Base-by-base conservation (phyloP, 2,888 invertebrate genomes). In the Ligdia adustata region DNA sequence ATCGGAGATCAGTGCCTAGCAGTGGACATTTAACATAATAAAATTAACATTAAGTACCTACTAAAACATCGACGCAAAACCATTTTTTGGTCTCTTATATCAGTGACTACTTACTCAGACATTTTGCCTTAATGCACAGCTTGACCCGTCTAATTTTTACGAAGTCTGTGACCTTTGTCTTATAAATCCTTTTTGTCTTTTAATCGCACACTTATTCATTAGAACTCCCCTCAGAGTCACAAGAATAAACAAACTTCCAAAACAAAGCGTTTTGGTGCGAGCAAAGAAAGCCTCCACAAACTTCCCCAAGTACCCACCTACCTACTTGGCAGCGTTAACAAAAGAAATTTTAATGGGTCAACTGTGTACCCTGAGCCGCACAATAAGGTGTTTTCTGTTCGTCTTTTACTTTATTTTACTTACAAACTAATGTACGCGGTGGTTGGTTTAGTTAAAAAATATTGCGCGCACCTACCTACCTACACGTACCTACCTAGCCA, bases 121-220 rank as follows among this genome's bases (percentile, higher is more conserved):
- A 18, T 1, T 18, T 1, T 6, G n/a, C 22, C 22, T 7, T n/a
- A 2, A 6, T 7, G 7, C 4, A 7, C 22, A 22, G 4, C n/a
- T 22, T 2, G 31, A 52, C 35, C 38, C 37, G 39, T 55, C 37
- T 26, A 49, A 47, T 44, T 35, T 22, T 57, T 33, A 50, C 40
- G 48, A 53, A 52, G 51, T 55, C 53, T 62, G 46, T 59, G 59
- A 68, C 68, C 60, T 66, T 57, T 60, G 59, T 57, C 48, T 60
- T 55, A 27, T 27, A 64, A 62, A 64, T 59, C 62, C 62, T 68
- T 67, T 66, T 65, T 49, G 66, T 62, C 52, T 54, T 49, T 38
- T 62, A 68, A 68, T 68, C 66, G 63, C 62, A 61, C 60, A 64
- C 62, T 66, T 69, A 72, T 69, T 72, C 69, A 66, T 70, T 70